Conservation (phyloP, 2,113 vertebrate species). For the Polypterus senegalus region DNA sequence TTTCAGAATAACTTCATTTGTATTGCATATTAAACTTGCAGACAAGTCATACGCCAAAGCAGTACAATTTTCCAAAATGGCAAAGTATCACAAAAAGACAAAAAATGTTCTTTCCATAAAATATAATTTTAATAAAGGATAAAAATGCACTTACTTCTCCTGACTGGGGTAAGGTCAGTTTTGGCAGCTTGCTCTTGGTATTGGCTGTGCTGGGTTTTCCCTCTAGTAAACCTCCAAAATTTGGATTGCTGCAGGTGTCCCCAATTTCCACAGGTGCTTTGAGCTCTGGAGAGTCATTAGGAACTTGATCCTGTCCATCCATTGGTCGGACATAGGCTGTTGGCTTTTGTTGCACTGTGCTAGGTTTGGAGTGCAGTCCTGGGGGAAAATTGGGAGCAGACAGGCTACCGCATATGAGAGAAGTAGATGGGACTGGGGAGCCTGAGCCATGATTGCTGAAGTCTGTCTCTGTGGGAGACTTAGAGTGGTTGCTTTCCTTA, state of each 20-base stretch:
- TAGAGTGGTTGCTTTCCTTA: slow-evolving; percentile 61
- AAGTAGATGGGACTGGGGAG: slow-evolving; percentile 78
- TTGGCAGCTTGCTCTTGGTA: slow-evolving; percentile 83
- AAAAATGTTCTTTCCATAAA: background rate
- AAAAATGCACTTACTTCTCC: slow-evolving; percentile 68
- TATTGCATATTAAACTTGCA: too few relatives aligned
- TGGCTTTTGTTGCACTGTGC: slow-evolving; percentile 76
- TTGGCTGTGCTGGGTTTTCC: slow-evolving; percentile 57
- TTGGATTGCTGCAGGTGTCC: slow-evolving; percentile 61
- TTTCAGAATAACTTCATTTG: too few relatives aligned
- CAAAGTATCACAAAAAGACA: too few relatives aligned
- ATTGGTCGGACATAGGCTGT: slow-evolving; percentile 85
- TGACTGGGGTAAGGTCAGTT: slow-evolving; percentile 75
- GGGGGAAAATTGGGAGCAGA: slow-evolving; percentile 71
- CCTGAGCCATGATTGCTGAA: slow-evolving; percentile 50
- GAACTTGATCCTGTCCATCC: slow-evolving; percentile 85
- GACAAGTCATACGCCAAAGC: too few relatives aligned
- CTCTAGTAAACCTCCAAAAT: slow-evolving; percentile 64
- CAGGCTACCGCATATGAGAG: slow-evolving; percentile 65
- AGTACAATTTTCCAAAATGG: too few relatives aligned
- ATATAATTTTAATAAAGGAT: background rate
- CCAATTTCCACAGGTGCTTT: slow-evolving; percentile 71
- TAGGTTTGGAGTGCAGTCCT: slow-evolving; percentile 71
- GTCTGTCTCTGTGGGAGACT: slow-evolving; percentile 64
- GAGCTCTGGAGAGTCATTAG: slow-evolving; percentile 74